phyloP scores from a whole-genome alignment of 1,140 invertebrate species.

The Mesaphorura yosii region DNA sequence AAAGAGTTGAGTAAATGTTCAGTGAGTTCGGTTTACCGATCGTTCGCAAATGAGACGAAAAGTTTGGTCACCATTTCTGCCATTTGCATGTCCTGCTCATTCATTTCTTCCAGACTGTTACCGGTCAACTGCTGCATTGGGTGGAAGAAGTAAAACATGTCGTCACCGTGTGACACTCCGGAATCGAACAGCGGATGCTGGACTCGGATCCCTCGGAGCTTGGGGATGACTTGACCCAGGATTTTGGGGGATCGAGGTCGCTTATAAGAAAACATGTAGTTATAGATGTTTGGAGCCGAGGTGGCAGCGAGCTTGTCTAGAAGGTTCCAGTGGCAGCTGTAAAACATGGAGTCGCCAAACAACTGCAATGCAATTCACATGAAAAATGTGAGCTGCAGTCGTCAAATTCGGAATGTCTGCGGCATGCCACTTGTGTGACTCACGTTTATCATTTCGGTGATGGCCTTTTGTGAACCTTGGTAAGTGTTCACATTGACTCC shows the following conservation, averaged over 20 bases:
- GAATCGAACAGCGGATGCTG: slow-evolving; percentile 2
- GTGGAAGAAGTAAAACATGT: slow-evolving; percentile 19
- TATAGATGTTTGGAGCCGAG: not conserved
- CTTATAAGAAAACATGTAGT: slow-evolving; percentile 11
- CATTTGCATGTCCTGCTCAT: slow-evolving; percentile 6
- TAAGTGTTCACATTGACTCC: slow-evolving; percentile 1
- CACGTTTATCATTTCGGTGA: not conserved
- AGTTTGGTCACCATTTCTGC: slow-evolving; percentile 13
- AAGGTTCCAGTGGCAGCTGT: slow-evolving; percentile 14
- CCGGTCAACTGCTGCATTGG: not conserved
- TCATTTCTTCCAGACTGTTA: not conserved
- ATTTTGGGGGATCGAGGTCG: not conserved
- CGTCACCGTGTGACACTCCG: slow-evolving; percentile 9
- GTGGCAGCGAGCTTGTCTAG: not conserved
- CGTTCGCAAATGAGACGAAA: slow-evolving; percentile 21
- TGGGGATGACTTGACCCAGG: not conserved
- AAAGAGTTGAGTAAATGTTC: not conserved
- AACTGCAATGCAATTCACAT: not conserved
- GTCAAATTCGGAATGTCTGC: too few relatives aligned
- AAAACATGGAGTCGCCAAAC: slow-evolving; percentile 15
- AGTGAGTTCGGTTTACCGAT: slow-evolving; percentile 6
- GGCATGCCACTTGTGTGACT: too few relatives aligned
- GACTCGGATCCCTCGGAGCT: not conserved
- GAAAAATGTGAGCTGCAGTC: slow-evolving; percentile 3
- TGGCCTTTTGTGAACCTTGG: not conserved